Conservation (phyloP, 2,888 invertebrate species). For the Drosophila niveifrons region DNA sequence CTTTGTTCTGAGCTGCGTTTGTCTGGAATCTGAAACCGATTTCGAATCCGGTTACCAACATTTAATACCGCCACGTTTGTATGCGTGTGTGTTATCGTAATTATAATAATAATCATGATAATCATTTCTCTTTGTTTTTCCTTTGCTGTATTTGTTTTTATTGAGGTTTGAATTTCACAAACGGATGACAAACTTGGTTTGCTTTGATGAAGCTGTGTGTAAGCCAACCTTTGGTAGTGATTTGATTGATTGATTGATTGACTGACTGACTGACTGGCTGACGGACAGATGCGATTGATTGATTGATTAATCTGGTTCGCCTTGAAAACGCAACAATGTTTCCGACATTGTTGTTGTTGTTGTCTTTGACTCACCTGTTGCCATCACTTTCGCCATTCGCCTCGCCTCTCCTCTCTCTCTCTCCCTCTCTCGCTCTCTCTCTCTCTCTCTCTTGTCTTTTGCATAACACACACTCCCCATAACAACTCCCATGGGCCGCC, state of each 20-base stretch:
- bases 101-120: conserved; percentile 46
- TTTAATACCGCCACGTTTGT: conserved; percentile 28
- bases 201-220: conserved; percentile 33
- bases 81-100: conserved; percentile 17
- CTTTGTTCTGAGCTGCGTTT: conserved; percentile 56
- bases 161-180: conserved; percentile 48
- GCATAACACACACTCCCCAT: conserved; percentile 50
- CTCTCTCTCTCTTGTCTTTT: conserved; percentile 27
- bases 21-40: conserved; percentile 44
- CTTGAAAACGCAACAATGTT: conserved; percentile 66
- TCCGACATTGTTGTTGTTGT: conserved; percentile 44
- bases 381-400: conserved; percentile 60
- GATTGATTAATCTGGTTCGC: conserved; percentile 52
- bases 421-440: too few relatives aligned
- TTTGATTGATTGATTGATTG: conserved; percentile 32
- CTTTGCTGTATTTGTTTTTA: conserved; percentile 16
- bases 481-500: conserved; percentile 4
- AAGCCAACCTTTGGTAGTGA: conserved; percentile 23
- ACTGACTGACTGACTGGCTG: conserved; percentile 32
- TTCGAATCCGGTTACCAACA: conserved; percentile 54
- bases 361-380: conserved; percentile 46
- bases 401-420: neutral
- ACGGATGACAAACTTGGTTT: conserved; percentile 29
- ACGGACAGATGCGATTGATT: conserved; percentile 30
- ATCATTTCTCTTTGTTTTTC: conserved; percentile 33